phyloP scores from a whole-genome alignment of 1,140 invertebrate species.

The Drepana arcuata region DNA sequence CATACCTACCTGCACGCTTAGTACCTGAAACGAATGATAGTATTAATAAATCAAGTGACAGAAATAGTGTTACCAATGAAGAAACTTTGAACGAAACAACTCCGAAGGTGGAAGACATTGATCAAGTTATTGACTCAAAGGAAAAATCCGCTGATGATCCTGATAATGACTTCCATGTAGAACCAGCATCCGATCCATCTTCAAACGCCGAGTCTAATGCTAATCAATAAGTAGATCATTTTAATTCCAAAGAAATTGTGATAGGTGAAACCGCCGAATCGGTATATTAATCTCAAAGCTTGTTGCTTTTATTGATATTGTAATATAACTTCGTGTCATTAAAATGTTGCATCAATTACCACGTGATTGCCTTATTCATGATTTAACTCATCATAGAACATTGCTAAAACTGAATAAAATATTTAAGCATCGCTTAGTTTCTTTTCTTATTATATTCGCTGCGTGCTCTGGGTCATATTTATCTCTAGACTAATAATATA shows the following conservation, averaged over 20 bases:
- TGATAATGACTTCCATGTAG: no score
- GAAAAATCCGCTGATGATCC: no score
- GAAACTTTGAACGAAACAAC: conserved; percentile 20
- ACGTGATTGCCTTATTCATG: conserved; percentile 67
- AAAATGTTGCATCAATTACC: conserved; percentile 56
- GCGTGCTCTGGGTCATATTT: background rate
- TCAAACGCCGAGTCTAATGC: conserved; percentile 17
- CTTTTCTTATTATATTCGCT: background rate
- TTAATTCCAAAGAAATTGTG: conserved; percentile 58
- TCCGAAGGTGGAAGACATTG: conserved; percentile 25
- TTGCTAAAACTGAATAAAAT: conserved; percentile 63
- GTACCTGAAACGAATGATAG: conserved; percentile 37
- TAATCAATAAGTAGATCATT: conserved; percentile 30
- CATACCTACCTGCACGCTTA: conserved; percentile 27
- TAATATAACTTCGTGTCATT: conserved; percentile 46
- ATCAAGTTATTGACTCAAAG: no score
- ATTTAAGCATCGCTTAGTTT: conserved; percentile 45
- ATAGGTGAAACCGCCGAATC: conserved; percentile 42
- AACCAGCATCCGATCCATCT: no score
- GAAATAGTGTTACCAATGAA: conserved; percentile 10
- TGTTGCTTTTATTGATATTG: conserved; percentile 53
- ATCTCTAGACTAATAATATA: no score
- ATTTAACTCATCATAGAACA: conserved; percentile 58
- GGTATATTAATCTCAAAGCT: conserved; percentile 51
- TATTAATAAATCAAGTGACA: conserved; percentile 20